A percentile compares a stretch with the other conserved stretches of the same genome.
Evolutionary conservation across 2,113 vertebrate genomes (phyloP).

Genomic region (Oenanthe oenanthe): DNA sequence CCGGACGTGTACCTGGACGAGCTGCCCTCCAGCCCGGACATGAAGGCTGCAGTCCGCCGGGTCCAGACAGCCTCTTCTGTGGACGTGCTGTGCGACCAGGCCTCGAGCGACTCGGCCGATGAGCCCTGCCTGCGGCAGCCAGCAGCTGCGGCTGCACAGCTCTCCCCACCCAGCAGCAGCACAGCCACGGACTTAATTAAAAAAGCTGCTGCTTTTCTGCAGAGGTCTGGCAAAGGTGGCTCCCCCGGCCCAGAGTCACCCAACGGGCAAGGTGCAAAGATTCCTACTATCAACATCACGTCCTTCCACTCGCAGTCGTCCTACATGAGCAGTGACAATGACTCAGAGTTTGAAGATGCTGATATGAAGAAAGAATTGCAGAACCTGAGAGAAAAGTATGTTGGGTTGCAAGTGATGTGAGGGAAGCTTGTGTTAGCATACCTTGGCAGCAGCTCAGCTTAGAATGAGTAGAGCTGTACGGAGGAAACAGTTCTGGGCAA

Average conservation of each 20-base stretch:
- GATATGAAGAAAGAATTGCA: conserved; percentile 94
- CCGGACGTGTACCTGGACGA: conserved; percentile 92
- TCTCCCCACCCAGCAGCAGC: conserved; percentile 74
- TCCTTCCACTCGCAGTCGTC: conserved; percentile 86
- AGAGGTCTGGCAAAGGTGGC: conserved; percentile 84
- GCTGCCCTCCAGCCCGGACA: conserved; percentile 80
- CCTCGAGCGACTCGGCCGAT: conserved; percentile 92
- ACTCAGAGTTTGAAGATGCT: conserved; percentile 93
- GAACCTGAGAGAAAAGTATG: conserved; percentile 93
- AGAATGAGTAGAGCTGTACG: background rate
- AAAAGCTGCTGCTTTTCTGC: conserved; percentile 89
- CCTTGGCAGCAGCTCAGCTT: background rate
- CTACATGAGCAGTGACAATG: conserved; percentile 96
- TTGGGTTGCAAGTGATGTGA: background rate
- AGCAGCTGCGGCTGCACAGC: conserved; percentile 65
- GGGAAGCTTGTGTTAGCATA: background rate
- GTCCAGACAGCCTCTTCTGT: conserved; percentile 83
- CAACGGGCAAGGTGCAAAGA: conserved; percentile 76
- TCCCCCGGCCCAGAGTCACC: conserved; percentile 84
- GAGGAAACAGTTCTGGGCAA: background rate
- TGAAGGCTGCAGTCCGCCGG: conserved; percentile 76
- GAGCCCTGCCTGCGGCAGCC: conserved; percentile 79
- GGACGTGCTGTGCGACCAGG: conserved; percentile 74
- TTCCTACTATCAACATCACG: conserved; percentile 82
- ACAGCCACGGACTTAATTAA: conserved; percentile 87